A percentile compares a stretch with the other conserved stretches of the same genome.
Evolutionary conservation across 2,888 invertebrate genomes (phyloP).

Genomic region (Phyllotreta cruciferae): DNA sequence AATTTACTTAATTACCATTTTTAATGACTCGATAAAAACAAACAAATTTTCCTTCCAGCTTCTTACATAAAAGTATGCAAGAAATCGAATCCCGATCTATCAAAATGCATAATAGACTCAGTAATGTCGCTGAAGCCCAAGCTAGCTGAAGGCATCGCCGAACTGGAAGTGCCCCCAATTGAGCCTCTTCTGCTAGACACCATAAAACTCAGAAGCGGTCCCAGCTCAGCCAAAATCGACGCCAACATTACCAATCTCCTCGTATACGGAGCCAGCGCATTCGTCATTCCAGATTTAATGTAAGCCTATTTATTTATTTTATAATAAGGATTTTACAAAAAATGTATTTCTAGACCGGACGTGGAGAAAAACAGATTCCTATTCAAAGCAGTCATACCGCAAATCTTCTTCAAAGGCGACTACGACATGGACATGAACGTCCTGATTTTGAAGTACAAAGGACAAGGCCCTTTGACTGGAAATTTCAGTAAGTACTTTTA

Average conservation of each 20-base stretch:
- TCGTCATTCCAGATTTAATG: conserved; percentile 67
- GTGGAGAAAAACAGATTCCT: conserved; percentile 68
- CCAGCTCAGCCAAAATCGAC: conserved; percentile 59
- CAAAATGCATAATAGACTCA: conserved; percentile 56
- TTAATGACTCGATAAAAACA: not conserved
- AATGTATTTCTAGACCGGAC: conserved; percentile 62
- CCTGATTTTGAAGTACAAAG: conserved; percentile 68
- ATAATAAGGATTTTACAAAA: not conserved
- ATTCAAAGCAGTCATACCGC: conserved; percentile 67
- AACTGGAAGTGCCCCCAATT: conserved; percentile 64
- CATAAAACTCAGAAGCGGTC: conserved; percentile 51
- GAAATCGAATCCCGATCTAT: conserved; percentile 53
- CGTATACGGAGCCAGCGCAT: conserved; percentile 68
- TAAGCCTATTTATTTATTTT: conserved; percentile 46
- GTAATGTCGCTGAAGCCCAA: conserved; percentile 54
- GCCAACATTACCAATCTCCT: conserved; percentile 69
- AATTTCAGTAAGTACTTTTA: conserved; percentile 68
- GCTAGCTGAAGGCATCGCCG: conserved; percentile 60
- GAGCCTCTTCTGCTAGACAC: conserved; percentile 61
- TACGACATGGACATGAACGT: conserved; percentile 75
- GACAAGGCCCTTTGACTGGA: conserved; percentile 71
- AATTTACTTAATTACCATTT: too few species aligned
- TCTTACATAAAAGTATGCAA: conserved; percentile 55
- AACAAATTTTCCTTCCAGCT: conserved; percentile 47
- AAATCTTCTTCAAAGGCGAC: conserved; percentile 69